phyloP scores from a whole-genome alignment of 2,113 vertebrate genomes.

The Actenoides lindsayi region DNA sequence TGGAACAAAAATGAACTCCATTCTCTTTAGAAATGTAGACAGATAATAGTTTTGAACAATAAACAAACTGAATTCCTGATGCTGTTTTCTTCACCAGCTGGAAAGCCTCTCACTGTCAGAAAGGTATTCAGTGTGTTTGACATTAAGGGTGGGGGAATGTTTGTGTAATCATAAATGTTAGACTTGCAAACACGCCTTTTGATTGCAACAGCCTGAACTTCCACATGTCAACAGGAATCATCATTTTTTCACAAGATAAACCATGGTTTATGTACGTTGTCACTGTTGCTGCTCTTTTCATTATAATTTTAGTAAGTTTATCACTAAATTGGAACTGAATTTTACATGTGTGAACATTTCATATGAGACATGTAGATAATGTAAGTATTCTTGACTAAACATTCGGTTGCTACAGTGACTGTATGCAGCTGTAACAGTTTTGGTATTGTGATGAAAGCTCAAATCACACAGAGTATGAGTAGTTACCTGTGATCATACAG shows the following conservation, averaged over 20 bases:
- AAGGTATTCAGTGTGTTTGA: conserved; percentile 56
- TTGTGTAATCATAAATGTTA: conserved; percentile 65
- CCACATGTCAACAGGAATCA: conserved; percentile 50
- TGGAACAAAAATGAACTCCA: not conserved
- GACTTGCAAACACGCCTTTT: conserved; percentile 57
- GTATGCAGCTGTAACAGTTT: conserved; percentile 7
- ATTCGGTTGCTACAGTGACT: conserved; percentile 33
- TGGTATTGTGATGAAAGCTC: conserved; percentile 31
- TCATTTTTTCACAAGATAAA: conserved; percentile 50
- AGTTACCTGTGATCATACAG: conserved; percentile 37
- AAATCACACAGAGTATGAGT: not conserved
- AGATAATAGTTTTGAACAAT: not conserved
- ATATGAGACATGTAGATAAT: not conserved
- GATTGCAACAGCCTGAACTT: conserved; percentile 63
- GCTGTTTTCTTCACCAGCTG: conserved; percentile 50
- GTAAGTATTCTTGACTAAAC: not conserved
- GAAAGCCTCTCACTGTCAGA: conserved; percentile 23
- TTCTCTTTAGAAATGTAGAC: not conserved
- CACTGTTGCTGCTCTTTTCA: not conserved
- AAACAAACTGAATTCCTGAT: not conserved
- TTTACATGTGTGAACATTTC: not conserved
- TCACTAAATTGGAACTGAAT: not conserved
- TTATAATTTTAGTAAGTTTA: not conserved
- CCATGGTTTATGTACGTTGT: conserved; percentile 10
- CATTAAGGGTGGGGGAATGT: conserved; percentile 63